A percentile compares a stretch with the other conserved stretches of the same genome.
Conservation (phyloP, 2,113 vertebrate species). For the Paratilapia polleni region DNA sequence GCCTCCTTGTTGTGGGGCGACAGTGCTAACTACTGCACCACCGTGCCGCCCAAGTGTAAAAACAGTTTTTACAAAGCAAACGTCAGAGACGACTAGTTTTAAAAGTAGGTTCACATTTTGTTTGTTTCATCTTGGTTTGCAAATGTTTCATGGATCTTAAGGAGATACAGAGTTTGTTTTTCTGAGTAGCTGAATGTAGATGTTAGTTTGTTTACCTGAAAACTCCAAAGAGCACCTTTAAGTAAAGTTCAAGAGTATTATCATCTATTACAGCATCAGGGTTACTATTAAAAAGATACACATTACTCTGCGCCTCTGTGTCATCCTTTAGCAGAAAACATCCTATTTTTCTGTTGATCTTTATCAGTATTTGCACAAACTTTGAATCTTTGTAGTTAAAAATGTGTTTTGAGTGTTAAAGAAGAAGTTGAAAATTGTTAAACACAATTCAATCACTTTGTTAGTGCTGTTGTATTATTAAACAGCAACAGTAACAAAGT, state of each 20-base stretch:
- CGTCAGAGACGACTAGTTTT: too few species aligned
- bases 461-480: not conserved
- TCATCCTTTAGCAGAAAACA: too few species aligned
- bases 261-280: not conserved
- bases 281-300: not conserved
- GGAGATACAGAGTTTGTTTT: too few species aligned
- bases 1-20: too few species aligned
- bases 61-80: too few species aligned
- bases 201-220: not conserved
- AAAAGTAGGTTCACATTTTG: too few species aligned
- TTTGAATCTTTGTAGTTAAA: not conserved
- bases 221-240: not conserved
- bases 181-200: not conserved
- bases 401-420: not conserved
- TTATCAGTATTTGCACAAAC: not conserved
- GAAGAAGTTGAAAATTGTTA: too few species aligned
- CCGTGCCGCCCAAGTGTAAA: too few species aligned
- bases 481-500: too few species aligned
- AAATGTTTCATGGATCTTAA: too few species aligned
- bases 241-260: not conserved
- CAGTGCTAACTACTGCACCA: too few species aligned
- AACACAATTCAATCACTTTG: not conserved
- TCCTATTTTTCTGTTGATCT: not conserved
- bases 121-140: too few species aligned
- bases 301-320: not conserved